A percentile compares a stretch with the other conserved stretches of the same genome.
Evolutionary conservation across 2,888 invertebrate genomes (phyloP).

Genomic region (Digitonthophagus gazella): DNA sequence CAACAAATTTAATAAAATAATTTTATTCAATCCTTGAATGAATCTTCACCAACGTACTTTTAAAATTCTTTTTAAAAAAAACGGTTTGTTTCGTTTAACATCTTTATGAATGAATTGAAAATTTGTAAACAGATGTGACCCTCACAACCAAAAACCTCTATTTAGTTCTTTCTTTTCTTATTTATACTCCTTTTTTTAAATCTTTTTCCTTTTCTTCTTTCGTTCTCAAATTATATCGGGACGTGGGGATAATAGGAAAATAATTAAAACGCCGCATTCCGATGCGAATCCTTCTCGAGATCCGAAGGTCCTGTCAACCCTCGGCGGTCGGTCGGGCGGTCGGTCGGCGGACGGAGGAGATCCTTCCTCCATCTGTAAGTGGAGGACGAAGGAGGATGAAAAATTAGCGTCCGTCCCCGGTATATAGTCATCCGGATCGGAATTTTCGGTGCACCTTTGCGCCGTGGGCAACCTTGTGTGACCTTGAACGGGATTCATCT

Average conservation of each 20-base stretch:
- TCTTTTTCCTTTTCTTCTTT: background rate
- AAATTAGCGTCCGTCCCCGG: constrained; percentile 45
- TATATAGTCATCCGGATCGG: constrained; percentile 12
- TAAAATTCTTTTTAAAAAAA: no score
- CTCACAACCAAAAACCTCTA: background rate
- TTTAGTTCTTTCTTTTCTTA: background rate
- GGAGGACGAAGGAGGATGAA: constrained; percentile 36
- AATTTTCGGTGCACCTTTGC: constrained; percentile 24
- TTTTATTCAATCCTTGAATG: no score
- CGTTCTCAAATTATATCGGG: background rate
- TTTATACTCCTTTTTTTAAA: background rate
- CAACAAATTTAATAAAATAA: no score
- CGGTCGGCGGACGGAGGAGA: background rate
- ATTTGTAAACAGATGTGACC: no score
- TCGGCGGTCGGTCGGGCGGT: background rate
- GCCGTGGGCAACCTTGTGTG: constrained; percentile 24
- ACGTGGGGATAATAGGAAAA: background rate
- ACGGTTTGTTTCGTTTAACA: no score
- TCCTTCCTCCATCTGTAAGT: constrained; percentile 4
- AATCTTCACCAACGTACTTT: no score
- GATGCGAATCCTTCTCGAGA: background rate
- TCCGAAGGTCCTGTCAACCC: background rate
- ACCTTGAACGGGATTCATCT: constrained; percentile 26
- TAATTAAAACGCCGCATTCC: background rate
- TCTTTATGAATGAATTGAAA: no score